Evolutionary conservation across 2,888 invertebrate species (phyloP).

Genomic region (Pachliopta kotzebuea): DNA sequence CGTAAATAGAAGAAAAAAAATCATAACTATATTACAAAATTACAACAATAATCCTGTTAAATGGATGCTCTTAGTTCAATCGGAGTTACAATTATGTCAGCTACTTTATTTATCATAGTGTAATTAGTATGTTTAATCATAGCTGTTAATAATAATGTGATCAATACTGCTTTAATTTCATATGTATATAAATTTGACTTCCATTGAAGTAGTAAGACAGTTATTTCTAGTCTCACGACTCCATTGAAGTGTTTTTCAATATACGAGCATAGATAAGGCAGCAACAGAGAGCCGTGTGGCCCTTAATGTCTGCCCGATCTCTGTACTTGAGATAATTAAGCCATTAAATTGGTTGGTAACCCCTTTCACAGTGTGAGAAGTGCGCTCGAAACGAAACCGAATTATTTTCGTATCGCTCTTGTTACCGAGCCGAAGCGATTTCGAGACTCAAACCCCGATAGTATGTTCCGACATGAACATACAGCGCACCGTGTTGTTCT

Average conservation of each 20-base stretch:
- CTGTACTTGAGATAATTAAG: slow-evolving; percentile 74
- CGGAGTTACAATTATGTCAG: background rate
- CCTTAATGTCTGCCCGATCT: slow-evolving; percentile 53
- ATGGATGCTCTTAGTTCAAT: background rate
- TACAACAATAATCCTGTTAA: background rate
- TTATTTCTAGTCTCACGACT: slow-evolving; percentile 27
- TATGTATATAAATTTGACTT: background rate
- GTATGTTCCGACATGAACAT: slow-evolving; percentile 25
- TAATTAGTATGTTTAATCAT: background rate
- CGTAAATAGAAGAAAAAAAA: too few species aligned
- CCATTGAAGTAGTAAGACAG: slow-evolving; percentile 5
- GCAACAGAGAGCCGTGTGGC: slow-evolving; percentile 38
- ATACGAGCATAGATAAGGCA: slow-evolving; percentile 44
- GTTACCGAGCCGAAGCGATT: slow-evolving; percentile 28
- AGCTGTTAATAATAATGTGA: background rate
- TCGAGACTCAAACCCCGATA: slow-evolving; percentile 35
- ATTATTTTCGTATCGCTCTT: slow-evolving; percentile 57
- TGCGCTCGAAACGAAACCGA: slow-evolving; percentile 49
- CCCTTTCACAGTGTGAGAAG: slow-evolving; percentile 65
- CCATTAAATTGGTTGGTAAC: slow-evolving; percentile 68
- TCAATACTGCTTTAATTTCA: background rate
- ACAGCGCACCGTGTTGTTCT: slow-evolving; percentile 8
- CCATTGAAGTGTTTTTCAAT: slow-evolving; percentile 33
- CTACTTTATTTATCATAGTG: background rate
- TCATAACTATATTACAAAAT: too few species aligned